Evolutionary conservation across 1,140 invertebrate genomes (phyloP).

Genomic region (Sycobia sp.): DNA sequence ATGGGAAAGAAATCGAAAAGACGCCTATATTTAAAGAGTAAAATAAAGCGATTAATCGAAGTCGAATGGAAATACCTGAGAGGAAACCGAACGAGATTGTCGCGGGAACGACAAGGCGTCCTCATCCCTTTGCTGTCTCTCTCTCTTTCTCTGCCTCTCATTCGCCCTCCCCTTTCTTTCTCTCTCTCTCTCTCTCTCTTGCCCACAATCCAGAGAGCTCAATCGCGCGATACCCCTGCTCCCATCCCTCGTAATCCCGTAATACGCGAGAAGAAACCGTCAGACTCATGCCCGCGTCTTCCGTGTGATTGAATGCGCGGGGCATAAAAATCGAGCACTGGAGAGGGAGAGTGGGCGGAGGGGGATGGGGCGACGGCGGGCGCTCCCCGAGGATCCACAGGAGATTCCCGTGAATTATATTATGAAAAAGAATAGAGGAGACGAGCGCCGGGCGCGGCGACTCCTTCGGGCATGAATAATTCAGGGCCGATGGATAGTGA

Average conservation of each 20-base stretch:
- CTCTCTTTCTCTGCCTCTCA: too few species aligned
- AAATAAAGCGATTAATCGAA: too few species aligned
- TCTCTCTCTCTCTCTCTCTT: too few species aligned
- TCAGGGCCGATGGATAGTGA: conserved; percentile 39
- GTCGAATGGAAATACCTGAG: too few species aligned
- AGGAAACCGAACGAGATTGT: too few species aligned
- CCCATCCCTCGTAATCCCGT: conserved; percentile 21
- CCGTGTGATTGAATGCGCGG: too few species aligned
- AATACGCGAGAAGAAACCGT: conserved; percentile 7
- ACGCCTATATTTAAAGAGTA: too few species aligned
- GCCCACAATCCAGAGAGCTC: conserved; percentile 17
- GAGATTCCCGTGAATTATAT: conserved; percentile 46
- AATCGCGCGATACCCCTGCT: conserved; percentile 21
- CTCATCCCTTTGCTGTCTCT: too few species aligned
- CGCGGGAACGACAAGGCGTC: too few species aligned
- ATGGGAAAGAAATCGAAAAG: too few species aligned
- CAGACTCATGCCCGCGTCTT: too few species aligned
- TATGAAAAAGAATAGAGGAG: conserved; percentile 44
- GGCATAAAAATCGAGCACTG: conserved; percentile 27
- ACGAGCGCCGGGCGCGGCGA: conserved; percentile 12
- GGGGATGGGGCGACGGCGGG: background rate
- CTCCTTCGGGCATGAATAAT: conserved; percentile 50
- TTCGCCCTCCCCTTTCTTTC: too few species aligned
- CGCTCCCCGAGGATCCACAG: background rate
- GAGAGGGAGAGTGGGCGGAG: background rate